Conservation (phyloP, 2,888 invertebrate species). For the Cyclophora albipunctata region DNA sequence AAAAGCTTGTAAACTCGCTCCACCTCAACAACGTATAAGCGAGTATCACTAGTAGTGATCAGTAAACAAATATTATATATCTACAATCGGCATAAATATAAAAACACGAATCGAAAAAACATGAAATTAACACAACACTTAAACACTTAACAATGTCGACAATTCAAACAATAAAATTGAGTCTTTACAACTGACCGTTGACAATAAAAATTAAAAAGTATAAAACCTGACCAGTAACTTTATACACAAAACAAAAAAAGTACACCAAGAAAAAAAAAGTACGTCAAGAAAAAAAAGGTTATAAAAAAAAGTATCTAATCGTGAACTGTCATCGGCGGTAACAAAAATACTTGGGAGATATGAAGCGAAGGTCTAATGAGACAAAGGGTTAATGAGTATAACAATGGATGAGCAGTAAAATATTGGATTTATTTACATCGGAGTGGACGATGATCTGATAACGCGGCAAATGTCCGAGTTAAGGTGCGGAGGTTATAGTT, state of each 20-base stretch:
- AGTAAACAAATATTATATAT: too few species aligned
- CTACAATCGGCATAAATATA: too few species aligned
- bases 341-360: constrained; percentile 58
- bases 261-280: constrained; percentile 1
- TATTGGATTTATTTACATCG: constrained; percentile 69
- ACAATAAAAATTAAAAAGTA: constrained; percentile 3
- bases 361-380: constrained; percentile 67
- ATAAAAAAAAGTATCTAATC: constrained; percentile 53
- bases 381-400: constrained; percentile 72
- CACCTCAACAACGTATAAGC: too few species aligned
- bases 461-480: constrained; percentile 47
- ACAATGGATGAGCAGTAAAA: constrained; percentile 68
- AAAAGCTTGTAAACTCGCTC: too few species aligned
- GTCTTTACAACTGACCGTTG: constrained; percentile 15
- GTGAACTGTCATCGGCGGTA: constrained; percentile 56
- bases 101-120: too few species aligned
- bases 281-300: too few species aligned
- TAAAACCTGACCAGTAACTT: constrained; percentile 14
- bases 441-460: constrained; percentile 59
- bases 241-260: constrained; percentile 31
- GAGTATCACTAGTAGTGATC: too few species aligned
- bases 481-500: constrained; percentile 37
- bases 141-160: constrained; percentile 11
- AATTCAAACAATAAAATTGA: constrained; percentile 19
- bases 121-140: constrained; percentile 6